A percentile compares a stretch with the other conserved stretches of the same genome.
Conservation (phyloP, 53 echinoderm and acorn worm species). For the Temnopleurus reevesii region DNA sequence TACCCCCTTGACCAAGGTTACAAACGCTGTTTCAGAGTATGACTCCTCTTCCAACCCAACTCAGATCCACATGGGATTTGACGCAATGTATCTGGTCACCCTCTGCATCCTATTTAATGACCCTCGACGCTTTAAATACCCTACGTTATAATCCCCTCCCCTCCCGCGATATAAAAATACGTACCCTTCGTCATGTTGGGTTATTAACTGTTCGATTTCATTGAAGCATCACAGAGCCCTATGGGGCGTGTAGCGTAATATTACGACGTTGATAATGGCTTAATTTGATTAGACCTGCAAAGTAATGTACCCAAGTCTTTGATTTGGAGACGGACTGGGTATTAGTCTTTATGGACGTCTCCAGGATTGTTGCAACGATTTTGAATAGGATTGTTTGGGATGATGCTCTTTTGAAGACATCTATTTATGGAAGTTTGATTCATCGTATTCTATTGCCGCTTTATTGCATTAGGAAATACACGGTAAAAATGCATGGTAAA, state of each 20-base stretch:
- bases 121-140: conserved; percentile 15
- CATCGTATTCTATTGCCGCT: not conserved
- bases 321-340: not conserved
- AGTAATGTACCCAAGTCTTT: not conserved
- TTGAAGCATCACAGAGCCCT: not conserved
- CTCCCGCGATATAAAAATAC: not conserved
- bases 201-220: conserved; percentile 25
- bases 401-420: not conserved
- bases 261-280: not conserved
- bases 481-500: too few species aligned
- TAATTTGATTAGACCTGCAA: not conserved
- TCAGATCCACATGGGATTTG: not conserved
- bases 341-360: not conserved
- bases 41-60: not conserved
- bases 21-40: too few species aligned
- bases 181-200: not conserved
- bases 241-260: not conserved
- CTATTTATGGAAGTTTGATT: not conserved
- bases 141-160: not conserved
- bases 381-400: not conserved
- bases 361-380: not conserved
- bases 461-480: not conserved
- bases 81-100: not conserved
- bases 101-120: not conserved
- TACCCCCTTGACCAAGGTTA: too few species aligned